These are phyloP conservation scores for Phoenicopterus ruber DNA, from an alignment of 2,113 vertebrate genomes.

Conservation along the genomic window DNA sequence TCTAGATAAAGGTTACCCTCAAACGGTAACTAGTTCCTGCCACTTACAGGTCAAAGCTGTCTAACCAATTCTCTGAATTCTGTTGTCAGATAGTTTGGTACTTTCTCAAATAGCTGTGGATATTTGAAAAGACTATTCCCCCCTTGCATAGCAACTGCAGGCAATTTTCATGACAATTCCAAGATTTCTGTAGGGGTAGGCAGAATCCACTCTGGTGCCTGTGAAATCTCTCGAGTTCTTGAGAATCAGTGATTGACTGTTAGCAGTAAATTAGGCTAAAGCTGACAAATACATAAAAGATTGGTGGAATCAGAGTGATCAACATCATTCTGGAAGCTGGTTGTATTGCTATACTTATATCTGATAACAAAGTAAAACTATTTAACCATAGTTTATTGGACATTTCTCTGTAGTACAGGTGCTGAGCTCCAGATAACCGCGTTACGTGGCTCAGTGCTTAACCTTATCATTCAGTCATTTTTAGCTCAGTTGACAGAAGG, in stretches of 20 bases:
- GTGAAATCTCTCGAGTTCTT: neutral
- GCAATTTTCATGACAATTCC: neutral
- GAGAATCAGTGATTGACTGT: neutral
- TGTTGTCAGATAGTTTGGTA: neutral
- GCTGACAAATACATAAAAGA: constrained; percentile 14
- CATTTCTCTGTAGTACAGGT: constrained; percentile 55
- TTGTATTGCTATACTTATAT: constrained; percentile 29
- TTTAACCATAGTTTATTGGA: constrained; percentile 45
- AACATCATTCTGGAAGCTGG: constrained; percentile 29
- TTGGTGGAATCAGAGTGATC: neutral
- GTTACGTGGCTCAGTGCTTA: neutral
- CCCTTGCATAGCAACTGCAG: neutral
- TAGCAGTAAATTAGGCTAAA: neutral
- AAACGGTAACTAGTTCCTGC: neutral
- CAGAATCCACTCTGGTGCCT: neutral
- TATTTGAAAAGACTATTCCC: neutral
- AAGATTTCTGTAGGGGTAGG: neutral
- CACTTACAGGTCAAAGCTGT: neutral
- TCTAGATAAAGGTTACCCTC: neutral
- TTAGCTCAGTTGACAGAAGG: constrained; percentile 49
- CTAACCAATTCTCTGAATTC: neutral
- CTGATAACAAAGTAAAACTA: constrained; percentile 27
- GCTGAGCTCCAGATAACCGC: neutral
- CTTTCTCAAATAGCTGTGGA: neutral
- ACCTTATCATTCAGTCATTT: constrained; percentile 45